Evolutionary conservation across 2,888 invertebrate species (phyloP), one percentile per base, ranked within the genome.

Genomic region (Nephrotoma flavescens): DNA sequence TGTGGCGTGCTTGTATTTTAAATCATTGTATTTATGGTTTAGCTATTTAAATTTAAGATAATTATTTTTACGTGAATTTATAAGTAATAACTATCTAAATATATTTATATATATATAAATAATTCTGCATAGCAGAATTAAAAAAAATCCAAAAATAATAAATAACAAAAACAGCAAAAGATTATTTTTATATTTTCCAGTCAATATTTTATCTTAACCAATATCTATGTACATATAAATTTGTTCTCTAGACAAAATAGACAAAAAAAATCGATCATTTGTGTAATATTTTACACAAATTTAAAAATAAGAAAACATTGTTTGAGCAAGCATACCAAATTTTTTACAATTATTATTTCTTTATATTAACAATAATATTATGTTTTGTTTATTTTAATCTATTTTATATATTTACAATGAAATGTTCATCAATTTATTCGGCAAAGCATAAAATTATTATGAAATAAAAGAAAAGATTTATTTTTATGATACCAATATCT

Each of bases 71-170:
- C 84, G 12, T 42, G 42, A 84, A 84, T 15, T 83, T 12, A 84
- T 84, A 42, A 84, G 41, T 84, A 85, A 9, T 44, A 44, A 44
- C 19, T 85, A 44, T 42, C 42, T 42, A 7, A 85, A 44, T 44
- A 85, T 83, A 19, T 19, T 0, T 19, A 19, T 19, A 19, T 19
- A 9, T 19, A 31, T 42, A 44, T 44, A 85, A 85, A 44, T 44
- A 85, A 85, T 85, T 85, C 85, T 85, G 85, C 85, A 85, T 85
- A 44, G 85, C 85, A 85, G 85, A 85, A 85, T 44, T 85, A 85
- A 85, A 44, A n/a, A 15, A n/a, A 19, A 85, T 42, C 9, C 11
- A 6, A 44, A 44, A 44, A 85, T 11, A 45, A 85, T 42, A 19
- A 85, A 84, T 42, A 84, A 42, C 42, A 84, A 85, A 44, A 44